These are phyloP conservation scores for Amazona finschi DNA, from an alignment of 2,797 vertebrate genomes.

Conservation along the genomic window DNA sequence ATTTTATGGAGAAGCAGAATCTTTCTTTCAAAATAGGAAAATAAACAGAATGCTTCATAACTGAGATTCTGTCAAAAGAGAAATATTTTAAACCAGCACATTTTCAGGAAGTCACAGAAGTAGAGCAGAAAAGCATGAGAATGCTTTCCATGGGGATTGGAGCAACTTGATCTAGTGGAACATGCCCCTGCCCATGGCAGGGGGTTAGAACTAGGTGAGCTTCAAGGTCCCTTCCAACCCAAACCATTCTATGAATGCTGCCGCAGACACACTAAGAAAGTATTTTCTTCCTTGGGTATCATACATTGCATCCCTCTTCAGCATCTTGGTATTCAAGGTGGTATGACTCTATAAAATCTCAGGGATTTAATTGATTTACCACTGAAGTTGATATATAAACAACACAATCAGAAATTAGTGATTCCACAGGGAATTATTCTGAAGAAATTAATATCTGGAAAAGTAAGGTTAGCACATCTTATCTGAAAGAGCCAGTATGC, in stretches of 20 bases:
- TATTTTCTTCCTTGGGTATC: neutral
- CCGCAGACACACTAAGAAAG: neutral
- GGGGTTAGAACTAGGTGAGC: neutral
- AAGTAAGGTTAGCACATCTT: neutral
- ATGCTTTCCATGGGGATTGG: neutral
- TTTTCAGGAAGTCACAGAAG: neutral
- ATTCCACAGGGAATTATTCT: neutral
- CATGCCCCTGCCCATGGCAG: neutral
- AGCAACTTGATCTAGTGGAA: neutral
- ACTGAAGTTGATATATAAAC: neutral
- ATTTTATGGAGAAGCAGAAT: neutral
- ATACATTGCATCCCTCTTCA: neutral
- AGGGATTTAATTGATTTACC: neutral
- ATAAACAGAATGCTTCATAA: neutral
- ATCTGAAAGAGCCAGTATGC: neutral
- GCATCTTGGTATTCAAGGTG: neutral
- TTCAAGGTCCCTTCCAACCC: neutral
- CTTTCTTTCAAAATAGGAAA: neutral
- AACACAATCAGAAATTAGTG: neutral
- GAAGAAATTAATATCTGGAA: neutral
- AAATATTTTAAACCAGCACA: neutral
- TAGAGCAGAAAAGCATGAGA: neutral
- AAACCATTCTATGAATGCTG: neutral
- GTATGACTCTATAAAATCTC: neutral
- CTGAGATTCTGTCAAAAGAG: neutral